Base-by-base conservation (phyloP, 2,888 invertebrate genomes). In the Leucoma salicis region DNA sequence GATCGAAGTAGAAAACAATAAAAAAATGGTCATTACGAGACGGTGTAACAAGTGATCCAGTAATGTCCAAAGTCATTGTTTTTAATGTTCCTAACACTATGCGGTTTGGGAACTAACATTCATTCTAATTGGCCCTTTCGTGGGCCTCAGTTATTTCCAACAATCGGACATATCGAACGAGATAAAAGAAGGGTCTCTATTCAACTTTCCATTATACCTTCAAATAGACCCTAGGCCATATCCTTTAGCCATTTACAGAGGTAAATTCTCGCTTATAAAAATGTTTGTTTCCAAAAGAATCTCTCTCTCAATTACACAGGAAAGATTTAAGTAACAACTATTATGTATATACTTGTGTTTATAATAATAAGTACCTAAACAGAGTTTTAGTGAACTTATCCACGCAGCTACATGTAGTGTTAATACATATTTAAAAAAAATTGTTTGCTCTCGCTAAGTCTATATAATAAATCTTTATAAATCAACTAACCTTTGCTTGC, bases 31-130 rank as follows among this genome's bases (percentile, higher is more conserved):
- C 8, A 21, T 21, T 57, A 57, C 60, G n/a, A 10, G 1, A 27
- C 63, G 62, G 74, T 78, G 70, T 76, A 14, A 61, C 8, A n/a
- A 34, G 49, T 46, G 39, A 54, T 12, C 2, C 11, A 11, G 60
- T 75, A 76, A 74, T 73, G 75, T 70, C 57, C 62, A 54, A 57
- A 59, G 50, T 75, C 79, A 75, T 80, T 80, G 80, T 78, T 80
- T 78, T 79, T 79, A 80, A 80, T 67, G 79, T 64, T 62, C 60
- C 66, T 57, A 64, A 48, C 72, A 68, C 54, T 72, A 73, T 78
- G 78, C 67, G 74, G 70, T 74, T 76, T 66, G 65, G 72, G 68
- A 52, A 52, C 60, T 59, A 61, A 67, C 69, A 66, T 70, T 66
- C 64, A 66, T 74, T 70, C 68, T 70, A 70, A 73, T 72, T 65